Percentiles rank a stretch among this genome's conserved stretches.
Conservation (phyloP, 2,888 invertebrate species). For the Ophonus ardosiacus region DNA sequence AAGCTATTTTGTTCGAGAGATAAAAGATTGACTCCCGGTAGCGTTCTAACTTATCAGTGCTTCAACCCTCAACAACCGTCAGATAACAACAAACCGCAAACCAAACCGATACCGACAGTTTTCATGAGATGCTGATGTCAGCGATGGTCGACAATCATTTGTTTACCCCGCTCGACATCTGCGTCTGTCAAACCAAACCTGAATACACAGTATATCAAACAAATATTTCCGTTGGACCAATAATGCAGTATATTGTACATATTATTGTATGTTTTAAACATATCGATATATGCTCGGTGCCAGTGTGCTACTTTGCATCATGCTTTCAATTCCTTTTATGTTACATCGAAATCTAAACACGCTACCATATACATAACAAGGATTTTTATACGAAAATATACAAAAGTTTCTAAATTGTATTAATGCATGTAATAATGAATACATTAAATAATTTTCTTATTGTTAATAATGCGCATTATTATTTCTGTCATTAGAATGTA, state of each 20-base stretch:
- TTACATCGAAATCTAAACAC: conserved; percentile 55
- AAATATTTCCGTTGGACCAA: conserved; percentile 72
- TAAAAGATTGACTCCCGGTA: conserved; percentile 81
- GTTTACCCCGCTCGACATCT: neutral
- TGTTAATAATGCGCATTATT: too few relatives aligned
- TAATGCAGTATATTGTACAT: conserved; percentile 70
- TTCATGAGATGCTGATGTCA: conserved; percentile 1
- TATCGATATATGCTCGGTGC: conserved; percentile 69
- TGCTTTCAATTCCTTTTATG: conserved; percentile 61
- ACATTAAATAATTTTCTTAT: too few relatives aligned
- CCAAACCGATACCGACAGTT: conserved; percentile 81
- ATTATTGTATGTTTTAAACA: conserved; percentile 71
- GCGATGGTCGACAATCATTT: neutral
- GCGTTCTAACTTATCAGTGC: conserved; percentile 74
- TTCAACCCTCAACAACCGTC: conserved; percentile 76
- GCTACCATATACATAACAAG: neutral
- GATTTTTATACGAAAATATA: neutral
- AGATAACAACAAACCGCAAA: conserved; percentile 76
- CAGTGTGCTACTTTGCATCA: conserved; percentile 51
- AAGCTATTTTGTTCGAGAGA: conserved; percentile 82
- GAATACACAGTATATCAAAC: conserved; percentile 73
- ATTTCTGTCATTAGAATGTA: neutral
- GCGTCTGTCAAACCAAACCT: conserved; percentile 73
- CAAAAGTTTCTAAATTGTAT: too few relatives aligned
- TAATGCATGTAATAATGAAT: too few relatives aligned